These are phyloP conservation scores for Callyntrura sp. DNA, from an alignment of 2,888 invertebrate genomes.

Conservation along the genomic window DNA sequence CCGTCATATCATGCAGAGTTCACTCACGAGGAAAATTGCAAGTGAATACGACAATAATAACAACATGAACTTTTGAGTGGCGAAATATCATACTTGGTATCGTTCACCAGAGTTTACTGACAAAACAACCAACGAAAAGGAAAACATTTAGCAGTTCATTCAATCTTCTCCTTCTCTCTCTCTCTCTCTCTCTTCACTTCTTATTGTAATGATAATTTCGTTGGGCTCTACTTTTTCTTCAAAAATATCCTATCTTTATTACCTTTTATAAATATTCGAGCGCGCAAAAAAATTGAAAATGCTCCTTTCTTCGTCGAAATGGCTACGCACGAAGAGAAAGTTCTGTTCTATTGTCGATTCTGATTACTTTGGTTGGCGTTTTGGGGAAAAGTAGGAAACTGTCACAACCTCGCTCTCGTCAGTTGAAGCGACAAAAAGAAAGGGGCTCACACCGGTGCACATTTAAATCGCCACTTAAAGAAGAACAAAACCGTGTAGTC, in stretches of 20 bases:
- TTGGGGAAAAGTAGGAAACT: slow-evolving; percentile 69
- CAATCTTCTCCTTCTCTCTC: neutral
- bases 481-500: neutral
- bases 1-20: slow-evolving; percentile 24
- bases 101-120: no score
- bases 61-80: neutral
- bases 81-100: neutral
- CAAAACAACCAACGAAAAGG: neutral
- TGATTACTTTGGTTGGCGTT: slow-evolving; percentile 2
- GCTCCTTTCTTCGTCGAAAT: neutral
- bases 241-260: no score
- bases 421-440: slow-evolving; percentile 39
- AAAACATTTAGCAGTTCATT: neutral
- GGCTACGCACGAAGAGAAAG: slow-evolving; percentile 21
- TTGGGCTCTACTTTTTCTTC: no score
- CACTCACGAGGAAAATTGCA: slow-evolving; percentile 38
- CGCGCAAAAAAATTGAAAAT: neutral
- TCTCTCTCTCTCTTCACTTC: neutral
- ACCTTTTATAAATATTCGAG: no score
- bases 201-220: neutral
- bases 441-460: neutral
- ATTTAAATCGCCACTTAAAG: no score
- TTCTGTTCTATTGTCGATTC: neutral
- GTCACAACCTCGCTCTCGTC: slow-evolving; percentile 43
- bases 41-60: neutral